Base-by-base conservation (phyloP, 2,888 invertebrate genomes). In the Coecobrya sp. region DNA sequence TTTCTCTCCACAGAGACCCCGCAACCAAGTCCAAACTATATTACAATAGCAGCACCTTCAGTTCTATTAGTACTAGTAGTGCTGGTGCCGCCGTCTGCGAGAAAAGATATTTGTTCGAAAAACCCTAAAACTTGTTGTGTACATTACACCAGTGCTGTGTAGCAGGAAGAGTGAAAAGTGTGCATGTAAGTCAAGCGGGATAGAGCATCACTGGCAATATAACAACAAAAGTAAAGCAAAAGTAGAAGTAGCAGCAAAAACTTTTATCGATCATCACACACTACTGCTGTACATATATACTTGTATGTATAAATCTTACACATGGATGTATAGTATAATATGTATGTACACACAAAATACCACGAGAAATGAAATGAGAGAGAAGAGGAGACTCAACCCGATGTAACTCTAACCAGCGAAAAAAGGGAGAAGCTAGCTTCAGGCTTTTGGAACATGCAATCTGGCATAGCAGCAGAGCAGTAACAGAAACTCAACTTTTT, bases 41-140 rank as follows among this genome's bases (percentile, higher is more conserved):
- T 70, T 70, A 70, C 19, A 70, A n/a, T 8, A 79, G 42, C 22
- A 79, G n/a, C 79, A 52, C 30, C 42, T 36, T 27, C 70, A 30
- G 42, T 79, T 79, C 49, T 79, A 79, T 49, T 79, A 52, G 52
- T 25, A 79, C 79, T n/a, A 79, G 16, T 79, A 7, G 27, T 25
- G 10, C 10, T 49, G 8, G 19, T 45, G 45, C 76, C 76, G 27
- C 76, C 76, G 79, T 42, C 36, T 84, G 86, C 73, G 52, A 86
- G 86, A 36, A 73, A 76, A 76, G 87, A 87, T 76, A 87, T 87
- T 86, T 76, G 76, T 36, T 70, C 76, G 45, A 42, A 87, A 87
- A 87, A 27, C 73, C 86, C 76, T 55, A 86, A 76, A 86, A 87
- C 87, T 87, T 87, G 87, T 87, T 87, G 87, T 87, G 86, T 70